phyloP scores from a whole-genome alignment of 2,113 vertebrate genomes.

The Hiodon alosoides region DNA sequence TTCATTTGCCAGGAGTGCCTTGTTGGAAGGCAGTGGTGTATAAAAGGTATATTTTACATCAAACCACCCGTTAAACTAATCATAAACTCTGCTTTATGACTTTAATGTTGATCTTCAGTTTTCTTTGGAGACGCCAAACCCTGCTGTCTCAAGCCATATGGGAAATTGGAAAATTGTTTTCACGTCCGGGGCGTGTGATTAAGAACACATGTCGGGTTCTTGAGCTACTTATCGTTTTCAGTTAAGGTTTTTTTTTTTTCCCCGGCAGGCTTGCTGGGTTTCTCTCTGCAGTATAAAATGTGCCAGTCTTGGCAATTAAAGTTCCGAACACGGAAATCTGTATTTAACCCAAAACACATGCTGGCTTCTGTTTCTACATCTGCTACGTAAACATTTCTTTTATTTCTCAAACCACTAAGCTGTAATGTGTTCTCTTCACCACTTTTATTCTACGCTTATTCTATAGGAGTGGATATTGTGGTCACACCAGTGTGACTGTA shows the following conservation, averaged over 20 bases:
- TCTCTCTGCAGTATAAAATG: constrained; percentile 57
- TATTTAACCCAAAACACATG: constrained; percentile 78
- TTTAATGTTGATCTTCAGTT: constrained; percentile 60
- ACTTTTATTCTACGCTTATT: constrained; percentile 23
- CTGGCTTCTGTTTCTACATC: constrained; percentile 80
- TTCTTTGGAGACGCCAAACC: constrained; percentile 59
- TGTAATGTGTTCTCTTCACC: constrained; percentile 42
- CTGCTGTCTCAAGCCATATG: constrained; percentile 73
- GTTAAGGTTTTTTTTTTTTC: constrained; percentile 65
- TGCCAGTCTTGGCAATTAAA: constrained; percentile 66
- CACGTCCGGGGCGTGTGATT: constrained; percentile 74
- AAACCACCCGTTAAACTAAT: constrained; percentile 67
- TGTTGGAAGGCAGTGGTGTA: constrained; percentile 61
- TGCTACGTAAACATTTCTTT: constrained; percentile 82
- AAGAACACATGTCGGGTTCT: constrained; percentile 79
- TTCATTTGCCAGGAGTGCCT: constrained; percentile 65
- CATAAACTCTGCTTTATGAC: constrained; percentile 65
- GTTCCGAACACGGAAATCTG: constrained; percentile 71
- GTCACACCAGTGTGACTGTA: background rate
- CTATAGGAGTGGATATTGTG: background rate
- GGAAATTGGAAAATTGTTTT: constrained; percentile 87
- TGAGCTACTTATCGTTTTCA: constrained; percentile 58
- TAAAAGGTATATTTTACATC: constrained; percentile 72
- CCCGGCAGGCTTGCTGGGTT: constrained; percentile 40
- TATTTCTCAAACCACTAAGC: constrained; percentile 55